phyloP scores from a whole-genome alignment of 2,888 invertebrate genomes.

The Dascillus cervinus region DNA sequence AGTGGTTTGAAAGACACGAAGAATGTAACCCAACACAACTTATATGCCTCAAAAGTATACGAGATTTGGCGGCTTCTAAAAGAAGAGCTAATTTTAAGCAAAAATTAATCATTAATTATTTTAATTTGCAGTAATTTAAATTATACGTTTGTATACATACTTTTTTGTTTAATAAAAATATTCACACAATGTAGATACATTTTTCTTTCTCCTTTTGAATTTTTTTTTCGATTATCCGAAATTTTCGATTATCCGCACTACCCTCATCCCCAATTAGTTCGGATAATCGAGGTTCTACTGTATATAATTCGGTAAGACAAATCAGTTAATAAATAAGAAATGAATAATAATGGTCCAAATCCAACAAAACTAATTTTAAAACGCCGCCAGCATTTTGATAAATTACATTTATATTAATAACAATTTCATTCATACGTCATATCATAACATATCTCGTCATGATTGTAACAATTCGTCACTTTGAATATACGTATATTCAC shows the following conservation, averaged over 20 bases:
- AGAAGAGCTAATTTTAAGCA: background rate
- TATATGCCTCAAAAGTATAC: background rate
- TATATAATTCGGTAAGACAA: too few relatives aligned
- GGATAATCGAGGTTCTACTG: conserved; percentile 1
- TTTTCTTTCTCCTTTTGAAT: background rate
- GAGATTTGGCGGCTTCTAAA: background rate
- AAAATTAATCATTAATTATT: background rate
- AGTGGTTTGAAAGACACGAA: background rate
- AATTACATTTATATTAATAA: too few relatives aligned
- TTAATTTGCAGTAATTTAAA: background rate
- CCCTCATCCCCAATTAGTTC: background rate
- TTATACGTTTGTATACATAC: background rate
- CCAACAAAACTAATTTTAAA: too few relatives aligned
- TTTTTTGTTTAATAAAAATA: background rate
- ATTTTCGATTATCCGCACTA: conserved; percentile 1
- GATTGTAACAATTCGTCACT: too few relatives aligned
- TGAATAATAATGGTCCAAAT: too few relatives aligned
- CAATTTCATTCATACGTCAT: too few relatives aligned
- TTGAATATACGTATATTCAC: too few relatives aligned
- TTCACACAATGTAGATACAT: background rate
- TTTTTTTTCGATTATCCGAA: background rate
- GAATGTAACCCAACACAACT: background rate
- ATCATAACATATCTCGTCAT: too few relatives aligned
- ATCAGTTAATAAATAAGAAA: too few relatives aligned
- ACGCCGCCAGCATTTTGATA: too few relatives aligned